These are phyloP conservation scores for Monochamus alternatus DNA, from an alignment of 2,888 invertebrate genomes.

Conservation along the genomic window DNA sequence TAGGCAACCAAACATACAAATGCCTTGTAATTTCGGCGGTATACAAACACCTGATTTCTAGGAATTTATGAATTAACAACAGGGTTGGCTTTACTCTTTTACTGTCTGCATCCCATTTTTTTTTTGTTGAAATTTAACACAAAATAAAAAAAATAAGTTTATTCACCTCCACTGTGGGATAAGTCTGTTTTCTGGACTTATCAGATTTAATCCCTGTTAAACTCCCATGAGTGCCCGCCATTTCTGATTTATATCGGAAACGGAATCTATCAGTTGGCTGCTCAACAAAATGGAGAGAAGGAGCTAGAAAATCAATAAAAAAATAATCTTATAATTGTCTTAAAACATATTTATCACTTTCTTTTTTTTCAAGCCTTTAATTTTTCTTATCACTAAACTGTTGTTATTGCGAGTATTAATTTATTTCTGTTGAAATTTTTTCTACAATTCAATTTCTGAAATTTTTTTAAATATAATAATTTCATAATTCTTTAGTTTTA, in stretches of 20 bases:
- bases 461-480: too few relatives aligned
- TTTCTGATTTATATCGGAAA: slow-evolving; percentile 89
- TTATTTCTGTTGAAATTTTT: neutral
- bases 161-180: slow-evolving; percentile 83
- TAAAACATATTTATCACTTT: neutral
- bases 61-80: too few relatives aligned
- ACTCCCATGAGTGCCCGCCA: slow-evolving; percentile 90
- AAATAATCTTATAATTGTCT: neutral
- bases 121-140: too few relatives aligned
- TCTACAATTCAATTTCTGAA: too few relatives aligned
- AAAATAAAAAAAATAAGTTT: too few relatives aligned
- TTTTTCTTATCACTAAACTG: slow-evolving; percentile 1
- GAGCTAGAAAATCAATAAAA: slow-evolving; percentile 52
- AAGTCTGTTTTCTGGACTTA: slow-evolving; percentile 77
- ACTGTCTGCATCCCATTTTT: too few relatives aligned
- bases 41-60: neutral
- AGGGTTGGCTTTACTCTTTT: too few relatives aligned
- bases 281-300: slow-evolving; percentile 78
- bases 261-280: slow-evolving; percentile 87
- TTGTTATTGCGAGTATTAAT: neutral
- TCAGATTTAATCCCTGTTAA: slow-evolving; percentile 78
- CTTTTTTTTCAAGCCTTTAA: too few relatives aligned
- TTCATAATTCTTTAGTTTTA: too few relatives aligned
- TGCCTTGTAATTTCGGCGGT: neutral
- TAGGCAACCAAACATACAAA: slow-evolving; percentile 1